Evolutionary conservation across 2,888 invertebrate species (phyloP), one percentile per base, ranked within the genome.

Genomic region (Orthosia cruda): DNA sequence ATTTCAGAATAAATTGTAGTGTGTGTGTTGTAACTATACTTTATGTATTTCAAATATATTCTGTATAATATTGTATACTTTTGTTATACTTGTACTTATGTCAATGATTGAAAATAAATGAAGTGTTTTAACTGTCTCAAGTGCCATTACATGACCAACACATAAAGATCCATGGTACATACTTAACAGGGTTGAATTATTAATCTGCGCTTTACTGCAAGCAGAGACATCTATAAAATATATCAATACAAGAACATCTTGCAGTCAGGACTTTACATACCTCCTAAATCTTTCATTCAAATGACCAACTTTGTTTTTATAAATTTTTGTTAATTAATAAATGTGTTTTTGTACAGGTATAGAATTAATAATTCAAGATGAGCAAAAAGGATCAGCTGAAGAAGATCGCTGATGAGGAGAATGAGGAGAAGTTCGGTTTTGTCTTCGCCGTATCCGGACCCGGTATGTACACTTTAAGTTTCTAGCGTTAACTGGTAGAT

Each of bases 401-500:
- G 90, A 98, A 97, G 94, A 97, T 99, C 91, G 97, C 97, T 89
- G 98, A 98, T 96, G 99, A 98, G 91, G 99, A 99, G 85, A 98
- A 97, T 91, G 99, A 99, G 96, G 97, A 98, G 59, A 97, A 96
- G 91, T 99, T 98, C 95, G 99, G 99, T 87, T 99, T 98, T 95
- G 99, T 99, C 57, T 99, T 98, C 93, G 99, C 99, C 58, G 99
- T 99, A 32, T 99, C 99, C 73, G 99, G 99, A 88, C 99, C 99
- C 96, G 99, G 99, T 99, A 95, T 75, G 94, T 92, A 70, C 26
- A 45, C 3, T 20, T 58, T 12, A 20, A 20, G 2, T 49, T 40
- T 20, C 20, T 55, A 50, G n/a, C 0, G 7, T 63, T 49, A 0
- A 4, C 20, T 63, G 23, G 5, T 9, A 67, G 11, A 18, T 58